phyloP scores from a whole-genome alignment of 2,888 invertebrate species.

The Lamellibrachia satsuma region DNA sequence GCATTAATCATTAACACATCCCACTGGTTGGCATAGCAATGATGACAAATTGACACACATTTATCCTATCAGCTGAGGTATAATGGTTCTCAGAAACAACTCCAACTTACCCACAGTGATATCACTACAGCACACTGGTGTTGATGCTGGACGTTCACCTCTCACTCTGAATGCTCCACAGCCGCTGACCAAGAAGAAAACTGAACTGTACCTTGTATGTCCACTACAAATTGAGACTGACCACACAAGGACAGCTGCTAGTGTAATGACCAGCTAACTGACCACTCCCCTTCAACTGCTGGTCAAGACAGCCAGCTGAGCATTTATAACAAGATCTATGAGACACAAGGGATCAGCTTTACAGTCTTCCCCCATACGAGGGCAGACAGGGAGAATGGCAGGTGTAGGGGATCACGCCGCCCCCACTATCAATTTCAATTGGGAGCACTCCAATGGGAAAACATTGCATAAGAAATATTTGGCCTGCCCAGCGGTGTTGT shows the following conservation, averaged over 20 bases:
- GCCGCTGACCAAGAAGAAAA: neutral
- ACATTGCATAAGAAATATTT: constrained; percentile 9
- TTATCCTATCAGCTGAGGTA: too few relatives aligned
- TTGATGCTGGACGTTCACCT: neutral
- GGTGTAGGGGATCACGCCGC: neutral
- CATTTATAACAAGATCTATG: neutral
- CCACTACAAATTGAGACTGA: neutral
- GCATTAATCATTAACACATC: too few relatives aligned
- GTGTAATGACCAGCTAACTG: neutral
- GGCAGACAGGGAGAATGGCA: neutral
- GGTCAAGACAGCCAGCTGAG: constrained; percentile 8
- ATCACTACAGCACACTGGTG: neutral
- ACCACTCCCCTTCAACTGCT: neutral
- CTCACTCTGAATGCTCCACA: neutral
- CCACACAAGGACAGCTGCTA: neutral
- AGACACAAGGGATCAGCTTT: neutral
- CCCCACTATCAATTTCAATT: constrained; percentile 17
- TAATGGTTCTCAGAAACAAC: neutral
- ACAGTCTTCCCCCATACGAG: neutral
- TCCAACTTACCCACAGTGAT: neutral
- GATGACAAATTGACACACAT: too few relatives aligned
- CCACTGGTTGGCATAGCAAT: too few relatives aligned
- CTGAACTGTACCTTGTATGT: neutral
- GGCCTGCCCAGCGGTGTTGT: neutral
- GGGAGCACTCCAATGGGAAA: neutral